phyloP scores from a whole-genome alignment of 2,888 invertebrate genomes.

The Zeuzera pyrina region DNA sequence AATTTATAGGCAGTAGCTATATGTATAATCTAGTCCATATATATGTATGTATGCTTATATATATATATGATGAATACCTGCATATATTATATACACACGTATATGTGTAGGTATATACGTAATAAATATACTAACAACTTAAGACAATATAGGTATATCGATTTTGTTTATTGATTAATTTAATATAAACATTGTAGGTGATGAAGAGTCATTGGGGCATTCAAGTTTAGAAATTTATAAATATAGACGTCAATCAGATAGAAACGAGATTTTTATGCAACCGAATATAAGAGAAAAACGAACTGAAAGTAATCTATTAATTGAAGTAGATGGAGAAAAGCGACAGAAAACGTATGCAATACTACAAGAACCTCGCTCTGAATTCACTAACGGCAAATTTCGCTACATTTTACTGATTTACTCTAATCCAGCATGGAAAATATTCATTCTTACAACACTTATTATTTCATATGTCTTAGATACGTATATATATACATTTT shows the following conservation, averaged over 20 bases:
- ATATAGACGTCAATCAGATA: slow-evolving; percentile 32
- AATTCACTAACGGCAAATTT: slow-evolving; percentile 45
- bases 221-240: slow-evolving; percentile 39
- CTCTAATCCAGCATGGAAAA: slow-evolving; percentile 48
- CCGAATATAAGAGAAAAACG: neutral
- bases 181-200: too few relatives aligned
- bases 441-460: slow-evolving; percentile 41
- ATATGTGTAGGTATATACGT: too few relatives aligned
- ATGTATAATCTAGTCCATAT: too few relatives aligned
- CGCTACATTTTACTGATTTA: slow-evolving; percentile 47
- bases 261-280: slow-evolving; percentile 22
- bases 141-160: too few relatives aligned
- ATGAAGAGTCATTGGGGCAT: too few relatives aligned
- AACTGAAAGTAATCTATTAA: neutral
- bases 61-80: too few relatives aligned
- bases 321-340: slow-evolving; percentile 26
- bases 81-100: too few relatives aligned
- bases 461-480: slow-evolving; percentile 50
- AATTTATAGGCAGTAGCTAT: too few relatives aligned
- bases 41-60: too few relatives aligned
- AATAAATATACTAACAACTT: too few relatives aligned
- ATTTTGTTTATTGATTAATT: too few relatives aligned
- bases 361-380: slow-evolving; percentile 47
- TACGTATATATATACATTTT: slow-evolving; percentile 53
- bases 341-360: slow-evolving; percentile 49